phyloP scores from a whole-genome alignment of 2,113 vertebrate species.

The Semicossyphus pulcher region DNA sequence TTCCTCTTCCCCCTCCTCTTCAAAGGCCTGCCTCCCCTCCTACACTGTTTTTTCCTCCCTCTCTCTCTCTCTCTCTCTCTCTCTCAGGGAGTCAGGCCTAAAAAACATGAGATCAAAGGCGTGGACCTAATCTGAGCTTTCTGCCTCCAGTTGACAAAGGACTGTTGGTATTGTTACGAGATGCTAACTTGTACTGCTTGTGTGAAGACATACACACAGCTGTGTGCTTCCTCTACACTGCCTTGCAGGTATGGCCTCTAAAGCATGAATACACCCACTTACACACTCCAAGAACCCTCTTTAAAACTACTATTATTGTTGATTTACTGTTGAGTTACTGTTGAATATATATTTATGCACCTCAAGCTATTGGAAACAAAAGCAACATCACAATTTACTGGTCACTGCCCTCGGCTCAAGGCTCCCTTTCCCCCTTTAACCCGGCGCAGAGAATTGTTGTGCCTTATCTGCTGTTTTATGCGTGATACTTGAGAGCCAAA shows the following conservation, averaged over 20 bases:
- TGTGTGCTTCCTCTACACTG: conserved; percentile 66
- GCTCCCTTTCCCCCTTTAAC: conserved; percentile 28
- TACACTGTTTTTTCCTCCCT: background rate
- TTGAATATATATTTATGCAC: conserved; percentile 18
- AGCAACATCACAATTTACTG: conserved; percentile 30
- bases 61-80: conserved; percentile 23
- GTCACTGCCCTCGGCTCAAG: conserved; percentile 2
- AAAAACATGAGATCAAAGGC: conserved; percentile 57
- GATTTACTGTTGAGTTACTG: conserved; percentile 19
- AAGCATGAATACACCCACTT: background rate
- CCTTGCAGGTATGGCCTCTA: conserved; percentile 73
- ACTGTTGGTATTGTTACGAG: conserved; percentile 75
- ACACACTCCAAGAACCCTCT: conserved; percentile 2
- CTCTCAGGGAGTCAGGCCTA: conserved; percentile 33
- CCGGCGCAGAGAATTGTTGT: background rate
- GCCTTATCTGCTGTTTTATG: conserved; percentile 48
- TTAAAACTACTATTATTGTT: background rate
- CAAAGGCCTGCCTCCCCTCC: conserved; percentile 8
- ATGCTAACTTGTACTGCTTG: conserved; percentile 79
- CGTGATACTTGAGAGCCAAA: conserved; percentile 14
- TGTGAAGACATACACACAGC: conserved; percentile 79
- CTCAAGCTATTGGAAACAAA: conserved; percentile 19
- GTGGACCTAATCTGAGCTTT: conserved; percentile 49
- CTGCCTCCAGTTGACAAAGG: conserved; percentile 74
- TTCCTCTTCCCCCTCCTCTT: background rate